Base-by-base conservation (phyloP, 2,797 vertebrate genomes). In the Salmo trutta region DNA sequence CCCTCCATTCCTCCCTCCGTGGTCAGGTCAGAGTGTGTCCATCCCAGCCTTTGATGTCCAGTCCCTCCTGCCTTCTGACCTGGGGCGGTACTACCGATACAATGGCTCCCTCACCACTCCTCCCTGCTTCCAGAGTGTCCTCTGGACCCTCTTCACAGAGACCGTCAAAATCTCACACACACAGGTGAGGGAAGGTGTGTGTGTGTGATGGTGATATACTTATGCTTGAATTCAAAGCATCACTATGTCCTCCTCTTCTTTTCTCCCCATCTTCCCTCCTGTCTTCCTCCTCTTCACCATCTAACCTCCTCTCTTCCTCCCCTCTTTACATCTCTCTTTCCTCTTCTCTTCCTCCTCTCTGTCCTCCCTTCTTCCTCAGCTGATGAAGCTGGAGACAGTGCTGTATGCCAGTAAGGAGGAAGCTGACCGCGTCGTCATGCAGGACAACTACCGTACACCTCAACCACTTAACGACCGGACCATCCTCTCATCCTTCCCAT, bases 31-130 rank as follows among this genome's bases (percentile, higher is more conserved):
- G 81, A 94, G 90, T 85, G 91, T 84, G 0, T 71, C 71, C 31
- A 93, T 99, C 76, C 93, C 96, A 0, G 95, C 95, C 53, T 97
- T 99, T 84, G 95, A 97, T 21, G 78, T 98, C 1, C 91, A 93
- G 24, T 90, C 93, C 0, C 89, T 99, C 81, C 91, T 99, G 33
- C 98, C 97, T 0, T 84, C 88, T 1, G 92, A 96, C 77, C 90
- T 98, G 71, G 91, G 90, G 10, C 87, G 81, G 27, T 99, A 96
- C 88, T 98, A 96, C 84, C 95, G 93, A 70, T 99, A 99, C 79
- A 96, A 96, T 0, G 97, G 98, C 67, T 99, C 97, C 19, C 92
- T 99, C 51, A 99, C 97, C 17, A 99, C 97, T 0, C 98, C 97
- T 0, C 96, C 97, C 17, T 99, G 97, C 88, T 89, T 91, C 88